These are phyloP conservation scores for Eristalis pertinax DNA, from an alignment of 2,888 invertebrate genomes.

Conservation along the genomic window DNA sequence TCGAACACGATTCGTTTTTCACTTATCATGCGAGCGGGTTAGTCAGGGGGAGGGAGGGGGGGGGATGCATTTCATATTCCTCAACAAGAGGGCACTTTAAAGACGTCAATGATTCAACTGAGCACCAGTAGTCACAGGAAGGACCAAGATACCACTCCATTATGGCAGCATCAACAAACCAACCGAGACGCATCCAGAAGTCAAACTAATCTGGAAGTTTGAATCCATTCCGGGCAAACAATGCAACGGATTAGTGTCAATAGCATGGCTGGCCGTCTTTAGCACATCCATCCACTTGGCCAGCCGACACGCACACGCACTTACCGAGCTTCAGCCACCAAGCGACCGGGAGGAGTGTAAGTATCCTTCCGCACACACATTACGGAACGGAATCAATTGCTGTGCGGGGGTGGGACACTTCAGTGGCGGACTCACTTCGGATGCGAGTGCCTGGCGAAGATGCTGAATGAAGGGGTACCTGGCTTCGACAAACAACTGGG, in stretches of 20 bases:
- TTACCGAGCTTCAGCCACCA: background rate
- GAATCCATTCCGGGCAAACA: conserved; percentile 66
- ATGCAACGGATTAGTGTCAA: conserved; percentile 70
- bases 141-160: conserved; percentile 10
- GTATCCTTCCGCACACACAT: background rate
- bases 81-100: conserved; percentile 10
- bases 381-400: conserved; percentile 61
- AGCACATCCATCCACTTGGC: conserved; percentile 55
- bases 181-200: conserved; percentile 37
- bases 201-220: conserved; percentile 70
- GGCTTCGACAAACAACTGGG: conserved; percentile 59
- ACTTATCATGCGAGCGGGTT: background rate
- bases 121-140: background rate
- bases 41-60: too few relatives aligned
- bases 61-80: conserved; percentile 19
- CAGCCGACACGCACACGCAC: background rate
- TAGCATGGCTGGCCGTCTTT: conserved; percentile 40
- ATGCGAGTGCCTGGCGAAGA: conserved; percentile 42
- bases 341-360: background rate
- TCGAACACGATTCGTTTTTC: background rate
- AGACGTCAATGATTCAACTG: conserved; percentile 30
- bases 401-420: conserved; percentile 17
- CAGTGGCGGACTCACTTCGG: conserved; percentile 39
- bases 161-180: conserved; percentile 35
- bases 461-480: conserved; percentile 25